Evolutionary conservation across 2,113 vertebrate genomes (phyloP).

Genomic region (Sphaerodactylus townsendi): DNA sequence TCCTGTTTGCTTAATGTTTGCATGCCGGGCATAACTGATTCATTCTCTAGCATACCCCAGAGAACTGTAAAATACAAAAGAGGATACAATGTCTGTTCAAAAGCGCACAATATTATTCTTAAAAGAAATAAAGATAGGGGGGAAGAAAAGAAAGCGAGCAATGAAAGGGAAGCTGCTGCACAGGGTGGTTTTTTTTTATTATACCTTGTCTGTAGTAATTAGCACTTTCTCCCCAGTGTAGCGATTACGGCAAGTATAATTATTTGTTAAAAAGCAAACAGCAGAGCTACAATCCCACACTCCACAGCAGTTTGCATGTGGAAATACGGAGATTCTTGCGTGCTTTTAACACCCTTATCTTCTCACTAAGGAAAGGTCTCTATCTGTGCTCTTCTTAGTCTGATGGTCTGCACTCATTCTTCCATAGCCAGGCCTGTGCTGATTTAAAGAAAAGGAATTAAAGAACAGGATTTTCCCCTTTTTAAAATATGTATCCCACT

Average conservation of each 20-base stretch:
- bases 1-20: constrained; percentile 58
- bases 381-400: not conserved
- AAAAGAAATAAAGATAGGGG: constrained; percentile 43
- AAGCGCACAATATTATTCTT: constrained; percentile 44
- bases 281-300: not conserved
- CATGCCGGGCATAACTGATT: constrained; percentile 51
- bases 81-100: constrained; percentile 31
- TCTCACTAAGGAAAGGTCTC: not conserved
- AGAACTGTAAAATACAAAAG: constrained; percentile 59
- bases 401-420: not conserved
- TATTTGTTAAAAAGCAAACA: constrained; percentile 46
- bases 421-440: no score
- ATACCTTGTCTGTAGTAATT: constrained; percentile 49
- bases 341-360: not conserved
- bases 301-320: not conserved
- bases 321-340: not conserved
- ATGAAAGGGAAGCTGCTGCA: constrained; percentile 31
- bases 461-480: not conserved
- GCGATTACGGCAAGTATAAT: not conserved
- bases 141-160: not conserved
- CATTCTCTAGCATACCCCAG: constrained; percentile 42
- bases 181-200: constrained; percentile 36
- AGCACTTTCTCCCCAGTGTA: constrained; percentile 28
- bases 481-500: no score
- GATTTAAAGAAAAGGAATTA: not conserved